A percentile compares a stretch with the other conserved stretches of the same genome.
These are phyloP conservation scores for Glaucopsyche alexis DNA, from an alignment of 2,888 invertebrate species.

Conservation along the genomic window DNA sequence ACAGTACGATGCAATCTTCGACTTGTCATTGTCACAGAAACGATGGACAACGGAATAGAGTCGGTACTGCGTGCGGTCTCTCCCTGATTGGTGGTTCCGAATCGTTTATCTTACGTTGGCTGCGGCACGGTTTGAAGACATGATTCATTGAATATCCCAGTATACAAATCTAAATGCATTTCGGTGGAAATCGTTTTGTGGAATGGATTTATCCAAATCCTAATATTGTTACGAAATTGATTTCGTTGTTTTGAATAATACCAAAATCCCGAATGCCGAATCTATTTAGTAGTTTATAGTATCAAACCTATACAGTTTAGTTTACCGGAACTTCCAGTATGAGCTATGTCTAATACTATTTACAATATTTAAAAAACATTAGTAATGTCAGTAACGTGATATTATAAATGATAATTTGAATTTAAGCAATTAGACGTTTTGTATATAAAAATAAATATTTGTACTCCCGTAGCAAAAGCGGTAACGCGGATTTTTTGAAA, in stretches of 20 bases:
- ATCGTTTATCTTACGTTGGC: conserved; percentile 39
- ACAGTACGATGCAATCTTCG: conserved; percentile 66
- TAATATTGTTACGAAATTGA: neutral
- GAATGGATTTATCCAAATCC: neutral
- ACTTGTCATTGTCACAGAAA: conserved; percentile 66
- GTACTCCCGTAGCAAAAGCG: too few species aligned
- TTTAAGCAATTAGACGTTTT: too few species aligned
- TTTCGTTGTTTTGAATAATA: conserved; percentile 14
- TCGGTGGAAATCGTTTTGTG: conserved; percentile 18
- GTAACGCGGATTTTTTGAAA: too few species aligned
- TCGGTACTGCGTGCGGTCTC: conserved; percentile 41
- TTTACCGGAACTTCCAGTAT: neutral
- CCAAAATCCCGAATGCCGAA: neutral
- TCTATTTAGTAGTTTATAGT: conserved; percentile 1
- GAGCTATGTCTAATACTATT: too few species aligned
- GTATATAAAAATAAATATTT: too few species aligned
- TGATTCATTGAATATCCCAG: conserved; percentile 27
- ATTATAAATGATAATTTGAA: too few species aligned
- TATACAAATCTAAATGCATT: conserved; percentile 26
- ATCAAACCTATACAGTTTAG: neutral
- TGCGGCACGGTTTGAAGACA: conserved; percentile 28
- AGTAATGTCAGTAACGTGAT: too few species aligned
- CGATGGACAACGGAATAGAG: conserved; percentile 47
- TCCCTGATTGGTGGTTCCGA: conserved; percentile 43
- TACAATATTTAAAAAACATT: too few species aligned